Base-by-base conservation (phyloP, 2,797 vertebrate species). In the Sebastes umbrosus region DNA sequence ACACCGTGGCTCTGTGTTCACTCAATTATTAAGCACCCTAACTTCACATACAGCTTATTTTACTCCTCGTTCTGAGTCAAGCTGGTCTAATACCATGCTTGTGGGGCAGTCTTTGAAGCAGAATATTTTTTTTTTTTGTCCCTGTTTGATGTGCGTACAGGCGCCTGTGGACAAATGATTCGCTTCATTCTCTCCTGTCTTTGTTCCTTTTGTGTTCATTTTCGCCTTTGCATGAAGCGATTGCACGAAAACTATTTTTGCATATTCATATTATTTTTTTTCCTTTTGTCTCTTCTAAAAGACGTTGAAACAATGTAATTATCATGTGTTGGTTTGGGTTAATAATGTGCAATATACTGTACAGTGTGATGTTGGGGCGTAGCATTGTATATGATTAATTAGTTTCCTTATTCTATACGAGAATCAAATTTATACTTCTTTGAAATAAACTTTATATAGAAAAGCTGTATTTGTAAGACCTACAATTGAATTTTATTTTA, bases 101-200 rank as follows among this genome's bases (percentile, higher is more conserved):
- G 79, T 89, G 84, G 84, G 70, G 79, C 62, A 52, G 65, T 66
- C 93, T 94, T 94, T 94, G 91, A 94, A 94, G 91, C 82, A 74
- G 72, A 77, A 84, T 36, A 69, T 18, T 39, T 77, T 0, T 63
- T 83, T 82, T 82, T 80, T 88, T 77, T 85, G 74, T 87, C 58
- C 58, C 25, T 76, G 83, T 92, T 93, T 93, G 86, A 93, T 93
- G 88, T 92, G 77, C 27, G 4, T 75, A 71, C 78, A 76, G 83
- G 68, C 36, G 88, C 87, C 93, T 92, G 87, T 91, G 84, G 92
- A 92, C 89, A 91, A 86, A 89, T 82, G 77, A 90, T 92, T 90
- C 3, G 57, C 77, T 91, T 88, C 69, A 65, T 86, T 86, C 75
- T 69, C 50, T 72, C 14, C 57, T 25, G 58, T 73, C 88, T 92